These are phyloP conservation scores for Odontomachus brunneus DNA, from an alignment of 1,140 invertebrate species.

Conservation along the genomic window DNA sequence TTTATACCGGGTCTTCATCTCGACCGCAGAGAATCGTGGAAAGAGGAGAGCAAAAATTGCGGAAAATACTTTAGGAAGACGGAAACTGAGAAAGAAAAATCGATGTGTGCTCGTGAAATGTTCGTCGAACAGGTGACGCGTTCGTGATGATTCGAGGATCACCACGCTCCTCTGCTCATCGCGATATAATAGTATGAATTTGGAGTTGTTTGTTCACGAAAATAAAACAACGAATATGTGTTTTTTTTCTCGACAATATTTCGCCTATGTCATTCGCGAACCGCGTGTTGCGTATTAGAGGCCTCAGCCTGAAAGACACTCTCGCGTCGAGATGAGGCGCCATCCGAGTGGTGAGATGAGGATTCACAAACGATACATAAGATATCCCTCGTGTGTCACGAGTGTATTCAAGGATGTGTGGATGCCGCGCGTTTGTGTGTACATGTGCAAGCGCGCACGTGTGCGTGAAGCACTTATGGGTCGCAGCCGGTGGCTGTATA, in stretches of 20 bases:
- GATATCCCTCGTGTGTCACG: neutral
- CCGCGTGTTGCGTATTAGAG: neutral
- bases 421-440: neutral
- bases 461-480: neutral
- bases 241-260: neutral
- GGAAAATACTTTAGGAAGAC: neutral
- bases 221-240: too few relatives aligned
- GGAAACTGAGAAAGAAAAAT: slow-evolving; percentile 2
- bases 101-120: slow-evolving; percentile 7
- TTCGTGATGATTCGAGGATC: neutral
- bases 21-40: neutral
- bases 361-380: neutral
- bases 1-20: neutral
- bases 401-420: slow-evolving; percentile 1
- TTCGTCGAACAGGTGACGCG: neutral
- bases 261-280: neutral
- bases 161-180: neutral
- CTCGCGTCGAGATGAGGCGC: too few relatives aligned
- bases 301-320: slow-evolving; percentile 31
- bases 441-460: too few relatives aligned
- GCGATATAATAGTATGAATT: too few relatives aligned
- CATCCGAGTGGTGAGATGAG: too few relatives aligned
- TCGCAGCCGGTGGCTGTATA: slow-evolving; percentile 4
- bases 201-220: too few relatives aligned
- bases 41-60: neutral